Percentiles rank a stretch among this genome's conserved stretches.
Conservation (phyloP, 2,888 invertebrate species). For the Ophion ventricosus region DNA sequence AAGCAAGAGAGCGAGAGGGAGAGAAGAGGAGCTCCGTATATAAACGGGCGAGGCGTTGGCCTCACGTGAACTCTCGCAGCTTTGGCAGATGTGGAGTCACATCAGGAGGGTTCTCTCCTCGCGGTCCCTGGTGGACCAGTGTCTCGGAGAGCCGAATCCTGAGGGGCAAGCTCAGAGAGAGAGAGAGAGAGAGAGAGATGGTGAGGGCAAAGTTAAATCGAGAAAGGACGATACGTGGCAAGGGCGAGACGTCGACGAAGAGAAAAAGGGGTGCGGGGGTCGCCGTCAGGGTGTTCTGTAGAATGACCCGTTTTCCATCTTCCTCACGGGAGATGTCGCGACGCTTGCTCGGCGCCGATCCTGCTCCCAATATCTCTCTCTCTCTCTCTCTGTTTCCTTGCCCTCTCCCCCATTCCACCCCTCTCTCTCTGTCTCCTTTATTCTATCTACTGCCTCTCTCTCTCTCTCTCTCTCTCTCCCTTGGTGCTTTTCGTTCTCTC, state of each 20-base stretch:
- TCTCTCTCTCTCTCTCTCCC: neutral
- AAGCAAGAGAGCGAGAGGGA: constrained; percentile 31
- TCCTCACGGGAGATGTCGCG: constrained; percentile 64
- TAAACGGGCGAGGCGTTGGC: constrained; percentile 23
- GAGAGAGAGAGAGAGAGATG: neutral
- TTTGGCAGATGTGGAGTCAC: constrained; percentile 20
- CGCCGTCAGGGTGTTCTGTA: constrained; percentile 5
- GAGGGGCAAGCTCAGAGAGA: neutral
- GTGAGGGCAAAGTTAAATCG: constrained; percentile 1
- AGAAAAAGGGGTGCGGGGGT: constrained; percentile 14
- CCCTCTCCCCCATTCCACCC: constrained; percentile 45
- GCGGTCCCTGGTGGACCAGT: constrained; percentile 7
- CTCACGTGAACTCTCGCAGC: constrained; percentile 20
- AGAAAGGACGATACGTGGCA: constrained; percentile 20
- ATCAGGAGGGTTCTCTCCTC: constrained; percentile 6
- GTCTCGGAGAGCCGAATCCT: constrained; percentile 16
- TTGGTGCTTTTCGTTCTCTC: constrained; percentile 39
- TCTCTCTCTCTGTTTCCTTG: constrained; percentile 72
- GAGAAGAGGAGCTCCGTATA: constrained; percentile 69
- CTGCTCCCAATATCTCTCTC: constrained; percentile 66
- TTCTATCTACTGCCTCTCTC: no score
- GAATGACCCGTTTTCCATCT: constrained; percentile 79
- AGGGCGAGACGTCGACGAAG: constrained; percentile 20
- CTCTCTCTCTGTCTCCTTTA: constrained; percentile 20
- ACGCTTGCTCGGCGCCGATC: constrained; percentile 62